These are phyloP conservation scores for Anguilla pacifica DNA, from an alignment of 2,797 vertebrate species.

Conservation along the genomic window DNA sequence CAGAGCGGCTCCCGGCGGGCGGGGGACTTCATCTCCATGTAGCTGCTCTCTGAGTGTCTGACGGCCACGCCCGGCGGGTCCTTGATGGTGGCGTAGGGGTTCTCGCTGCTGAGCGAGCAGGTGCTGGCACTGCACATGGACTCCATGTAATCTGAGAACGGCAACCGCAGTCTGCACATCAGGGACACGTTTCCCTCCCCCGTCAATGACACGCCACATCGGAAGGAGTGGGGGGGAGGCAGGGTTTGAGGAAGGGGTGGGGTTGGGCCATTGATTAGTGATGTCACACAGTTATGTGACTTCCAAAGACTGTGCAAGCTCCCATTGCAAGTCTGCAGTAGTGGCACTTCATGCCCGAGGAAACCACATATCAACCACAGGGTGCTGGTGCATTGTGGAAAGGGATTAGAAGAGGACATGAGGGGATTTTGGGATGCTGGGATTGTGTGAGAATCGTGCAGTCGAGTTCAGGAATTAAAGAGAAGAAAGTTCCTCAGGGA, in stretches of 20 bases:
- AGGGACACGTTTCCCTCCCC: neutral
- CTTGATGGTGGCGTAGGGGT: constrained; percentile 82
- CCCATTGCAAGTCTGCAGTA: too few species aligned
- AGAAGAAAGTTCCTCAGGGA: neutral
- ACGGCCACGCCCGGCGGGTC: constrained; percentile 75
- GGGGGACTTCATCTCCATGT: constrained; percentile 82
- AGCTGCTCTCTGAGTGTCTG: constrained; percentile 82
- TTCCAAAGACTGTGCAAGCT: neutral
- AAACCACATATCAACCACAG: neutral
- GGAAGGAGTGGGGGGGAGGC: neutral
- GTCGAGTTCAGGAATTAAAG: neutral
- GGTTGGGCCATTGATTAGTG: neutral
- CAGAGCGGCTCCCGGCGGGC: constrained; percentile 77
- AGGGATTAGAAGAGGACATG: neutral
- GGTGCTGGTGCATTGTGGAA: constrained; percentile 11
- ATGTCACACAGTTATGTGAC: neutral
- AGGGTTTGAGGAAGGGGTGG: neutral
- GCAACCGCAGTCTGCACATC: neutral
- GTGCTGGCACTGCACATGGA: constrained; percentile 80
- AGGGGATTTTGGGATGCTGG: neutral
- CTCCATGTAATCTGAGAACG: constrained; percentile 80
- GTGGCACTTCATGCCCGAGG: neutral
- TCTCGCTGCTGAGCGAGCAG: constrained; percentile 82
- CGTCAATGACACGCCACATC: neutral
- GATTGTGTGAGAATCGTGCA: neutral